Evolutionary conservation across 2,888 invertebrate species (phyloP).

Genomic region (Melinopterus prodromus): DNA sequence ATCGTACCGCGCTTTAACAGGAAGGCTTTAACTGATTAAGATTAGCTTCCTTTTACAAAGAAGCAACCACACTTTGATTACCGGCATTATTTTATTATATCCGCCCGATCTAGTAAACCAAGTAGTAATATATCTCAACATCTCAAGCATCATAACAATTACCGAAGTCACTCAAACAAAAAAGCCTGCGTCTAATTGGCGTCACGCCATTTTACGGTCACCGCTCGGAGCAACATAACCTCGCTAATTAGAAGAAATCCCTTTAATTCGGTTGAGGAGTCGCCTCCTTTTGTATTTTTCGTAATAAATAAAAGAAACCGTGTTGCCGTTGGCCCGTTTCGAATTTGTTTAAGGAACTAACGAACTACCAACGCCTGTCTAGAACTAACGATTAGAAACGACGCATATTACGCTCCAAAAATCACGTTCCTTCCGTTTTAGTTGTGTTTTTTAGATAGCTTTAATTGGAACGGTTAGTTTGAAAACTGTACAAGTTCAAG

Average conservation of each 20-base stretch:
- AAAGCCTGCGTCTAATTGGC: background rate
- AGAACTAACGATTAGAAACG: constrained; percentile 4
- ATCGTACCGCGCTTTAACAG: background rate
- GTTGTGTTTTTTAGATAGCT: background rate
- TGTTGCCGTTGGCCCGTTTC: background rate
- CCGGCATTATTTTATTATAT: background rate
- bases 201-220: constrained; percentile 4
- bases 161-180: background rate
- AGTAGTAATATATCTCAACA: background rate
- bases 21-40: background rate
- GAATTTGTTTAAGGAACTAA: background rate
- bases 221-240: background rate
- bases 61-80: background rate
- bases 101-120: too few relatives aligned
- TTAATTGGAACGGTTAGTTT: background rate
- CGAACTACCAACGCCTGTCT: background rate
- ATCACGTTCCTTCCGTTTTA: background rate
- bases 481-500: background rate
- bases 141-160: constrained; percentile 4
- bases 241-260: background rate
- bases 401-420: background rate
- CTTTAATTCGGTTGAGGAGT: background rate
- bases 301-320: background rate
- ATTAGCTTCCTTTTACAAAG: background rate
- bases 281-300: background rate